These are phyloP conservation scores for Potamilus streckersoni DNA, from an alignment of 1,140 invertebrate genomes.

Conservation along the genomic window DNA sequence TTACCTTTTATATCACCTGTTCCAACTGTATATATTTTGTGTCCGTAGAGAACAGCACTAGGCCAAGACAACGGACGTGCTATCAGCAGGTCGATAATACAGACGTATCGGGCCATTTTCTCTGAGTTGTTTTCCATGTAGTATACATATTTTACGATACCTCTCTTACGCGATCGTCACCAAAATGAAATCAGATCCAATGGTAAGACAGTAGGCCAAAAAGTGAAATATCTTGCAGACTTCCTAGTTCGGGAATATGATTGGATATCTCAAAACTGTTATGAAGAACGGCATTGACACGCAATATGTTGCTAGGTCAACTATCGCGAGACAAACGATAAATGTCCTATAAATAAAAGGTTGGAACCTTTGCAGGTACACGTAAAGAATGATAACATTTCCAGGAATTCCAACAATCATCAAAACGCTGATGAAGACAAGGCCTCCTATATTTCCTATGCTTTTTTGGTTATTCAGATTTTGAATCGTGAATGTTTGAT, in stretches of 20 bases:
- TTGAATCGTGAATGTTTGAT: too few relatives aligned
- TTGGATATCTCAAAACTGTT: slow-evolving; percentile 17
- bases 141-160: slow-evolving; percentile 18
- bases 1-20: too few relatives aligned
- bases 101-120: slow-evolving; percentile 11
- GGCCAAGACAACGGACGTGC: too few relatives aligned
- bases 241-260: slow-evolving; percentile 2
- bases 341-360: slow-evolving; percentile 25
- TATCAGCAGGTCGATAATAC: background rate
- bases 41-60: too few relatives aligned
- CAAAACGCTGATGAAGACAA: slow-evolving; percentile 21
- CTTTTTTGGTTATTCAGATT: too few relatives aligned
- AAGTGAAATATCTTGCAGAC: slow-evolving; percentile 21
- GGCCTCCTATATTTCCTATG: background rate
- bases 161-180: slow-evolving; percentile 19
- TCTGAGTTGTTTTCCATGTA: slow-evolving; percentile 10
- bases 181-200: slow-evolving; percentile 15
- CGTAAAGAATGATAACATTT: slow-evolving; percentile 29
- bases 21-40: too few relatives aligned
- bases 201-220: slow-evolving; percentile 21
- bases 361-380: slow-evolving; percentile 29
- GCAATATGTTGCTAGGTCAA: slow-evolving; percentile 24
- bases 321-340: slow-evolving; percentile 19
- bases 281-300: slow-evolving; percentile 29
- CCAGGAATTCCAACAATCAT: slow-evolving; percentile 24